Conservation (phyloP, 1,140 invertebrate species). For the Parapsyche elsis region DNA sequence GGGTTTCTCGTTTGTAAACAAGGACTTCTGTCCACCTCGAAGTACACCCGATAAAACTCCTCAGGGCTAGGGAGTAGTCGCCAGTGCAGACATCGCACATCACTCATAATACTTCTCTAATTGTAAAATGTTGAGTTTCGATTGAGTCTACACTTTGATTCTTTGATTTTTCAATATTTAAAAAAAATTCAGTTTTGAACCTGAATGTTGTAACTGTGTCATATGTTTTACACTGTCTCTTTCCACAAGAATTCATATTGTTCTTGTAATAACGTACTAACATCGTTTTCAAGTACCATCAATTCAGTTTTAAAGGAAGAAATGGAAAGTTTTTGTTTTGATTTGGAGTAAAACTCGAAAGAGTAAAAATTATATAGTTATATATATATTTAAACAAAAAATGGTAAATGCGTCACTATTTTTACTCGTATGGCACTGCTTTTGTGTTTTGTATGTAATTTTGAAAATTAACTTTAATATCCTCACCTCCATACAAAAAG, state of each 20-base stretch:
- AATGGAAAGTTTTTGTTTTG: neutral
- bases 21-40: conserved; percentile 85
- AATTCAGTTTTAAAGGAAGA: neutral
- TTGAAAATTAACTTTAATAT: conserved; percentile 4
- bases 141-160: conserved; percentile 11
- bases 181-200: conserved; percentile 16
- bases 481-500: neutral
- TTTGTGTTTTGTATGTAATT: conserved; percentile 9
- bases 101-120: neutral
- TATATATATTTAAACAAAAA: no score
- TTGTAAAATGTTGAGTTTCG: neutral
- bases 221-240: conserved; percentile 17
- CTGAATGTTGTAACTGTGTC: conserved; percentile 29
- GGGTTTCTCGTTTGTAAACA: conserved; percentile 97
- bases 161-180: conserved; percentile 3
- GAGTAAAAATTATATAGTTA: no score
- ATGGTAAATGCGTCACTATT: no score
- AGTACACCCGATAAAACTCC: conserved; percentile 63
- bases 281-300: neutral
- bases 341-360: neutral
- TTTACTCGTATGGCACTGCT: neutral
- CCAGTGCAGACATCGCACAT: neutral
- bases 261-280: neutral
- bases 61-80: conserved; percentile 56
- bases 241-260: neutral